Percentiles rank a stretch among this genome's conserved stretches.
Conservation (phyloP, 1,140 invertebrate species). For the Heliconius congener region DNA sequence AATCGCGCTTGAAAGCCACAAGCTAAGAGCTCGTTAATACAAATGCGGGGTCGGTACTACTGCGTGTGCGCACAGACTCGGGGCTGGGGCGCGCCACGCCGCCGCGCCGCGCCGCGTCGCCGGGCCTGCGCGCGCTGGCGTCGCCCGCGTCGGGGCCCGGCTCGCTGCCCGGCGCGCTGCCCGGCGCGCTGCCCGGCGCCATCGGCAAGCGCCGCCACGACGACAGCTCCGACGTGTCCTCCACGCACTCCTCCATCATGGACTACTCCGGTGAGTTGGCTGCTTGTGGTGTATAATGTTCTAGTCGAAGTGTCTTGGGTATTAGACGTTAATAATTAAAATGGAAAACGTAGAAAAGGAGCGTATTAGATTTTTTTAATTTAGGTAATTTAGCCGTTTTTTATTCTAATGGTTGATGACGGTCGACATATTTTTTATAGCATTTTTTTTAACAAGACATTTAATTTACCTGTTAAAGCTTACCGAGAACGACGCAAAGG, state of each 20-base stretch:
- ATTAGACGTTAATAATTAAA: too few relatives aligned
- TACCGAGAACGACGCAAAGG: slow-evolving; percentile 59
- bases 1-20: neutral
- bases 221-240: slow-evolving; percentile 93
- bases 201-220: slow-evolving; percentile 91
- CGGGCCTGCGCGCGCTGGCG: slow-evolving; percentile 85
- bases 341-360: too few relatives aligned
- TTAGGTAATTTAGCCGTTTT: too few relatives aligned
- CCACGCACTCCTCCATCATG: slow-evolving; percentile 90
- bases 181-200: slow-evolving; percentile 90
- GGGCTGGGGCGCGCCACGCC: slow-evolving; percentile 90
- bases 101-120: slow-evolving; percentile 89
- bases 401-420: too few relatives aligned
- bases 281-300: too few relatives aligned
- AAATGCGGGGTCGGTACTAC: neutral
- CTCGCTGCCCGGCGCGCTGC: slow-evolving; percentile 90
- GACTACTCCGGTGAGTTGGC: slow-evolving; percentile 89
- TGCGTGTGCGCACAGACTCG: slow-evolving; percentile 85
- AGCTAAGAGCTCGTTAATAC: neutral
- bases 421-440: neutral
- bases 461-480: slow-evolving; percentile 48
- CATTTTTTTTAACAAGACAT: neutral
- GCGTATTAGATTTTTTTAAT: neutral
- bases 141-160: slow-evolving; percentile 83
- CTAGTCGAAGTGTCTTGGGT: too few relatives aligned